Base-by-base conservation (phyloP, 2,113 vertebrate genomes). In the Cyprichromis sp. region DNA sequence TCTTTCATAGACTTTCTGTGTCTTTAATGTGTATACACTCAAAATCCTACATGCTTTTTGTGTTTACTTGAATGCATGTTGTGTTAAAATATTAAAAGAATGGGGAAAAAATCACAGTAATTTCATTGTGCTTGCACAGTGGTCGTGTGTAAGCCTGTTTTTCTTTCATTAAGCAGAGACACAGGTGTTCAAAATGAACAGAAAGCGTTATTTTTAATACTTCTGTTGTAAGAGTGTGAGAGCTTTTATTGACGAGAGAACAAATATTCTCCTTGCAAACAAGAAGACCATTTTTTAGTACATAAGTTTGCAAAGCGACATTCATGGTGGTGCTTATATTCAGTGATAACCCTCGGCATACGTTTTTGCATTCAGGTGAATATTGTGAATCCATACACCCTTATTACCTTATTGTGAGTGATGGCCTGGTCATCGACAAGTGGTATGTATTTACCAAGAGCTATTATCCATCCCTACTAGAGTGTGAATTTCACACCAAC, bases 401-500 rank as follows among this genome's bases (percentile, higher is more conserved):
- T 38, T 68, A 84, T 84, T 82, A 63, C 82, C 54, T 52, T n/a
- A 40, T 85, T 87, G 53, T 93, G 80, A 92, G 66, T 36, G 19
- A 90, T 86, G 82, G 81, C 82, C 81, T 86, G 47, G 31, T 88
- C 85, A 87, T 66, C 12, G 82, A 42, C 78, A 80, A 93, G 88
- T 88, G 76, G 57, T 89, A 80, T 85, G 80, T 84, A 53, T 91
- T 93, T 86, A 93, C 86, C 53, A 79, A 73, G 83, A 86, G 92
- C 83, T 86, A 87, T 94, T 92, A 90, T 93, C 83, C 87, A 87
- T 71, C 86, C 82, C 89, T 90, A 80, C 89, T 85, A 89, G 83
- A 91, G 90, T 86, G 92, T 86, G 87, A 86, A 87, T 92, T 91
- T 90, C 87, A 88, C 87, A 92, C 86, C 83, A 86, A 82, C 87